These are phyloP conservation scores for Lutjanus argentimaculatus DNA, from an alignment of 2,797 vertebrate species.

Conservation along the genomic window DNA sequence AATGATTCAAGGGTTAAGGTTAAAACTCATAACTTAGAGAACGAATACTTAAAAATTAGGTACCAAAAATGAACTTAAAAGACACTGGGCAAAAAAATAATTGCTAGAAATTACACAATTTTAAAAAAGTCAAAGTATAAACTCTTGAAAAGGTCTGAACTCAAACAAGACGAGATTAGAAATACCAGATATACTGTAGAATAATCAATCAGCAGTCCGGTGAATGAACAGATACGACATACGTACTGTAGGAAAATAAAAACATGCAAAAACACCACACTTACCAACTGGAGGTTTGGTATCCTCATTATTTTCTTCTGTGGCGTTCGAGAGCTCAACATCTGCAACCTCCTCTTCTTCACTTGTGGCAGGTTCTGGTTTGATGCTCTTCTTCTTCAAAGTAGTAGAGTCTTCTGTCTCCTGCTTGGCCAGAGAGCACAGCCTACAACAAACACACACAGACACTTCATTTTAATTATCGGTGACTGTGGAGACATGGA, in stretches of 20 bases:
- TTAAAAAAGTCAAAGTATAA: background rate
- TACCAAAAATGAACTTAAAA: background rate
- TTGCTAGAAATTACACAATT: background rate
- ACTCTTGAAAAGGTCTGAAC: background rate
- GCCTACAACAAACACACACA: conserved; percentile 34
- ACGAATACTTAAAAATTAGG: no score
- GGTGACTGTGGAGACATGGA: background rate
- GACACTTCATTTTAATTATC: background rate
- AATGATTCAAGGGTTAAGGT: background rate
- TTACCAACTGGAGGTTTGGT: conserved; percentile 44
- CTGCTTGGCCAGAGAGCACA: conserved; percentile 68
- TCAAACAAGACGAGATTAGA: background rate
- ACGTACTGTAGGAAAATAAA: no score
- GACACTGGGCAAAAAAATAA: background rate
- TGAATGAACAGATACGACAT: no score
- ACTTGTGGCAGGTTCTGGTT: conserved; percentile 58
- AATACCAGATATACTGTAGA: background rate
- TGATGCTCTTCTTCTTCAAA: conserved; percentile 57
- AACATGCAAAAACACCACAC: no score
- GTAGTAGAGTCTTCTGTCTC: conserved; percentile 43
- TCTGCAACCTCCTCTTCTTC: conserved; percentile 46
- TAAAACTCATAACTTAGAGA: no score
- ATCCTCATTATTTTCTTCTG: conserved; percentile 39
- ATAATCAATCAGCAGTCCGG: background rate
- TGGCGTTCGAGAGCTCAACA: background rate